phyloP scores from a whole-genome alignment of 2,888 invertebrate species.

The Digitonthophagus gazella region DNA sequence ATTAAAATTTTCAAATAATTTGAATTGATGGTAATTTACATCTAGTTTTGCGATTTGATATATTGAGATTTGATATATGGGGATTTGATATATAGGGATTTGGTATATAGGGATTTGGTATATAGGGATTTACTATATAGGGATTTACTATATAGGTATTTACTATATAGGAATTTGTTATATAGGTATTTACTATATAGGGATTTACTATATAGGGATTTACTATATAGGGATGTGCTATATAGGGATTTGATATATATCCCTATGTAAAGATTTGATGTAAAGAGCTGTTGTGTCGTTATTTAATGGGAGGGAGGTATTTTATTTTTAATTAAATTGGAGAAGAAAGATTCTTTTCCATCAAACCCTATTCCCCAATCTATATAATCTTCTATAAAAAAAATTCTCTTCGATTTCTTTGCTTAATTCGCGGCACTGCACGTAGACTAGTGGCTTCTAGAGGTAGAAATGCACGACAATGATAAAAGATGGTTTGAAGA shows the following conservation, averaged over 20 bases:
- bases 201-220: background rate
- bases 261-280: background rate
- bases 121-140: background rate
- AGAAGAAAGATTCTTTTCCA: slow-evolving; percentile 21
- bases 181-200: too few relatives aligned
- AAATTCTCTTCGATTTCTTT: slow-evolving; percentile 3
- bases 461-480: slow-evolving; percentile 49
- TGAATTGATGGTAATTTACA: too few relatives aligned
- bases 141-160: background rate
- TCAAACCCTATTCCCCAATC: slow-evolving; percentile 6
- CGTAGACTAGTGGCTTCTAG: slow-evolving; percentile 42
- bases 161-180: background rate
- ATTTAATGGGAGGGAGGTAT: slow-evolving; percentile 12
- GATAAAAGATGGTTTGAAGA: slow-evolving; percentile 52
- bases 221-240: background rate
- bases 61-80: background rate
- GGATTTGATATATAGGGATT: background rate
- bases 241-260: background rate
- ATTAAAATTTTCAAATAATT: background rate
- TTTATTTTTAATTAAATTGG: too few relatives aligned
- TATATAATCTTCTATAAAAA: background rate
- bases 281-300: slow-evolving; percentile 14
- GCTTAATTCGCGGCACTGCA: slow-evolving; percentile 32
- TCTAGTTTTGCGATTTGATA: background rate
- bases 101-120: background rate